These are phyloP conservation scores for Ptilodon capucinus DNA, from an alignment of 2,888 invertebrate genomes.

Conservation along the genomic window DNA sequence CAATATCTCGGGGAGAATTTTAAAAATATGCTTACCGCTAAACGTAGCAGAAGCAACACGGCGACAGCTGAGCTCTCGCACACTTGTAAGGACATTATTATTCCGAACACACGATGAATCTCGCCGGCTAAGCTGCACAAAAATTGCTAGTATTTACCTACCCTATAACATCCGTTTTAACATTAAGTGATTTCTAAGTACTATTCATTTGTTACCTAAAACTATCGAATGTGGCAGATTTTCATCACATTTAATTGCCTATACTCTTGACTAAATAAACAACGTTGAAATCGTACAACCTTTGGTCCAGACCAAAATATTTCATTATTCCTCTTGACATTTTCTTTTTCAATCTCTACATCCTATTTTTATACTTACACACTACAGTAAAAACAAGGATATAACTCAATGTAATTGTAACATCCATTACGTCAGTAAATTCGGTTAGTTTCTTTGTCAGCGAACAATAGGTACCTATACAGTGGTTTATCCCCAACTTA, in stretches of 20 bases:
- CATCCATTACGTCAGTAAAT: slow-evolving; percentile 21
- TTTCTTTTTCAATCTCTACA: not conserved
- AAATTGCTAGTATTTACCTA: slow-evolving; percentile 2
- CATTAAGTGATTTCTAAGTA: not conserved
- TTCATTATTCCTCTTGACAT: not conserved
- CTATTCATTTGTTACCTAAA: no score
- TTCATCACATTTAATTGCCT: no score
- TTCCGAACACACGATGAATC: slow-evolving; percentile 68
- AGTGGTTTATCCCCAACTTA: slow-evolving; percentile 18
- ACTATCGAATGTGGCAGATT: no score
- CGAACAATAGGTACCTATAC: slow-evolving; percentile 19
- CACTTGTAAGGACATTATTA: slow-evolving; percentile 76
- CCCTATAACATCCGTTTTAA: not conserved
- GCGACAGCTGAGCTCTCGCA: slow-evolving; percentile 74
- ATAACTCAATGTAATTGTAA: slow-evolving; percentile 9
- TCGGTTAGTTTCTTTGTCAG: slow-evolving; percentile 16
- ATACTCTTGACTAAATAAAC: not conserved
- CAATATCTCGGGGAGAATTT: slow-evolving; percentile 7
- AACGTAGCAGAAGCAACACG: slow-evolving; percentile 66
- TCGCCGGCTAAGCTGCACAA: slow-evolving; percentile 64
- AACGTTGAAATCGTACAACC: not conserved
- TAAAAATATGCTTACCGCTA: slow-evolving; percentile 57
- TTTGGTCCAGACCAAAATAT: not conserved
- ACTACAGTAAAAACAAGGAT: slow-evolving; percentile 9
- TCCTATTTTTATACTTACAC: not conserved